Evolutionary conservation across 1,140 invertebrate genomes (phyloP), one percentile per base, ranked within the genome.

Genomic region (Pemphigus obesinymphae): DNA sequence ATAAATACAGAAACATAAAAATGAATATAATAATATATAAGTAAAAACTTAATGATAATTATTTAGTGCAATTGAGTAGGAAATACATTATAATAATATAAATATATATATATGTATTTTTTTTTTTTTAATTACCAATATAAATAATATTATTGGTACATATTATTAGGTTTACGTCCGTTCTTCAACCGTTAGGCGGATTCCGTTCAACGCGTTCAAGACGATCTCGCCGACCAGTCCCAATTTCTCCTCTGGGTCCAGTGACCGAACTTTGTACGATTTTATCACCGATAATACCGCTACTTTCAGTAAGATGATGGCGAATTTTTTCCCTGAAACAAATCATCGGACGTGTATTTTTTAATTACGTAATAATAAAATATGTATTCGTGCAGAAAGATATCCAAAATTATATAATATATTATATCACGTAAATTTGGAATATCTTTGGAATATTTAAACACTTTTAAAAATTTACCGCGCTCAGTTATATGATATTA

Each of bases 261-360:
- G 13, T 43, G 83, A 81, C 55, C n/a, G 29, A 20, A 84, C 17
- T 43, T 61, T 83, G 86, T 89, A 93, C 45, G 88, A 88, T 50
- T 89, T 87, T 17, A 93, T 86, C n/a, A 93, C 85, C 23, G 84
- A 85, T 0, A 86, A 83, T 20, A 88, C 58, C 3, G 91, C 85
- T 4, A 88, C 87, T 84, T 92, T 91, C 84, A 89, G 87, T 82
- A 91, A 89, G 85, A 90, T 86, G 84, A 89, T 85, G 2, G 90
- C 91, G 85, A 92, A 92, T 83, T 88, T 89, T 76, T 89, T 86
- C 26, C 89, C 89, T 89, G 83, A n/a, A 84, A 82, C 15, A 82
- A 31, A 1, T 17, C 26, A 50, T 11, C 3, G 5, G n/a, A 20
- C 10, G 43, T 13, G 43, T 45, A 45, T 45, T 45, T 2, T 45